phyloP scores from a whole-genome alignment of 2,113 vertebrate genomes.

The Charina bottae region DNA sequence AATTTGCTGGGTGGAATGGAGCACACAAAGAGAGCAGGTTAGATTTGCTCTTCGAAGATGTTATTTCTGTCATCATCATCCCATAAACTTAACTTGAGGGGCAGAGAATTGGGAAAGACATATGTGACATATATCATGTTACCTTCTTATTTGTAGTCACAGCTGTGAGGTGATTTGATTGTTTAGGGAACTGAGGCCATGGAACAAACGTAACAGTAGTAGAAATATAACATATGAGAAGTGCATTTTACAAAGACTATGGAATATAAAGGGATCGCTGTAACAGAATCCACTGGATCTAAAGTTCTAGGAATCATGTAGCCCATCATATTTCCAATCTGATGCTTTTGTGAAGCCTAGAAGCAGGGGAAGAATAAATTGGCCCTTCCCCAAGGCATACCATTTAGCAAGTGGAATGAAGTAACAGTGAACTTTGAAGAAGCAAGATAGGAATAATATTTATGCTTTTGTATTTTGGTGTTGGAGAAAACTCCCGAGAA shows the following conservation, averaged over 20 bases:
- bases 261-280: background rate
- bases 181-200: background rate
- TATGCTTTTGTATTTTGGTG: too few species aligned
- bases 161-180: background rate
- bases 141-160: background rate
- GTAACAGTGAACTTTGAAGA: background rate
- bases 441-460: too few species aligned
- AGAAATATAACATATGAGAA: background rate
- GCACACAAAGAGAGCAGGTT: background rate
- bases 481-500: too few species aligned
- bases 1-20: background rate
- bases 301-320: background rate
- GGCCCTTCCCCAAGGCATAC: background rate
- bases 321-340: background rate
- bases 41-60: background rate
- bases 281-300: background rate
- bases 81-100: background rate
- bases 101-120: background rate
- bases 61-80: background rate
- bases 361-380: background rate
- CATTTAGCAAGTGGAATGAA: background rate
- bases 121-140: background rate
- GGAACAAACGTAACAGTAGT: background rate
- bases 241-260: background rate
- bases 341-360: background rate